Base-by-base conservation (phyloP, 1,140 invertebrate genomes). In the Drosophila tropicalis region DNA sequence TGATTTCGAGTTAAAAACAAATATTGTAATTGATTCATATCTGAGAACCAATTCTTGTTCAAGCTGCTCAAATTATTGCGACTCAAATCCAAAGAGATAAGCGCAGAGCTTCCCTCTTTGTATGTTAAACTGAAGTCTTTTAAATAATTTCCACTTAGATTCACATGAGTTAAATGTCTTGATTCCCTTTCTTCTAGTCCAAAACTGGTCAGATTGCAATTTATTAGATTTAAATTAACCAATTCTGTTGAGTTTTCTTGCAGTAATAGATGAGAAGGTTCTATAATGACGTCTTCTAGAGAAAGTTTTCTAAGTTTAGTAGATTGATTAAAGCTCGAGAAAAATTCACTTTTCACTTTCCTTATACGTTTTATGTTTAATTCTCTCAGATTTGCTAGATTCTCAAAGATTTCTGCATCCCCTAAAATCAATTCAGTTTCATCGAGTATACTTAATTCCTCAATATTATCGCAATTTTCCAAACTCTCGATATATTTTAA, bases 71-170 rank as follows among this genome's bases (percentile, higher is more conserved):
- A 39, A n/a, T 78, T 54, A 58, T 91, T 91, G 1, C 29, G 60
- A 19, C 90, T 91, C 3, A 91, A 64, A 61, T 91, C 83, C 5
- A 91, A 41, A 13, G 13, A 72, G 19, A 51, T 12, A 5, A 91
- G 39, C 9, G 41, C 34, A 17, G 58, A 55, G 13, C 17, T 61
- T 47, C 17, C 66, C 66, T 1, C n/a, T 54, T 25, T 22, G 2
- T 1, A 17, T 5, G 7, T 22, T 15, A 75, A n/a, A 7, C 66
- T 34, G 0, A 91, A 58, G 0, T 72, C 68, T 0, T n/a, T 34
- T 36, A 91, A 47, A 1, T 69, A 75, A 63, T 91, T 91, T 12
- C 64, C 67, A 36, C 85, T 90, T 6, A 91, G 63, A 61, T 91
- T 86, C 0, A 91, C 66, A 3, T 68, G 57, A 6, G 41, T 54